These are phyloP conservation scores for Drosophila mimica DNA, from an alignment of 2,888 invertebrate genomes.

Conservation along the genomic window DNA sequence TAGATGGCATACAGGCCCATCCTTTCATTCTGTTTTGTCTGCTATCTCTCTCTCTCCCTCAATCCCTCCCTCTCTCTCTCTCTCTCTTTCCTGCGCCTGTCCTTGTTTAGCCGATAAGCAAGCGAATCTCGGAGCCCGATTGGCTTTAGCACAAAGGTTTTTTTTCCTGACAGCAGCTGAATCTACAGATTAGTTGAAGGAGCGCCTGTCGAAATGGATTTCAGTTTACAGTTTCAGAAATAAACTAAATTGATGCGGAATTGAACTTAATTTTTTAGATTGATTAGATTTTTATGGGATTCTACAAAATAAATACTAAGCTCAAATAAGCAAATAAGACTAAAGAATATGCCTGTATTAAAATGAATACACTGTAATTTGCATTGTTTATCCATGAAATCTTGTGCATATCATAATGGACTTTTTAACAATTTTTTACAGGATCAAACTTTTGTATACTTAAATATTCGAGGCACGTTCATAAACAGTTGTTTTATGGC, in stretches of 20 bases:
- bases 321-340: background rate
- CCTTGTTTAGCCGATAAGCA: constrained; percentile 13
- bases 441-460: constrained; percentile 18
- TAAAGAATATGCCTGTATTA: background rate
- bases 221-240: background rate
- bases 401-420: background rate
- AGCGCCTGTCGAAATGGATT: constrained; percentile 24
- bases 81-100: background rate
- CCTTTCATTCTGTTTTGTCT: background rate
- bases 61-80: background rate
- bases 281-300: background rate
- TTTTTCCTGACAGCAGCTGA: constrained; percentile 8
- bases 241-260: constrained; percentile 1
- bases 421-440: background rate
- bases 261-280: background rate
- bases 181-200: constrained; percentile 30
- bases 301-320: background rate
- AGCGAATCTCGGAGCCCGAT: constrained; percentile 13
- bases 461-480: constrained; percentile 55
- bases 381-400: background rate
- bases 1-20: constrained; percentile 19
- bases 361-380: background rate
- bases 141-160: constrained; percentile 11
- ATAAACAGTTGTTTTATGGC: constrained; percentile 72
- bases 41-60: background rate